Conservation (phyloP, 2,888 invertebrate genomes). For the Mayetiola destructor region DNA sequence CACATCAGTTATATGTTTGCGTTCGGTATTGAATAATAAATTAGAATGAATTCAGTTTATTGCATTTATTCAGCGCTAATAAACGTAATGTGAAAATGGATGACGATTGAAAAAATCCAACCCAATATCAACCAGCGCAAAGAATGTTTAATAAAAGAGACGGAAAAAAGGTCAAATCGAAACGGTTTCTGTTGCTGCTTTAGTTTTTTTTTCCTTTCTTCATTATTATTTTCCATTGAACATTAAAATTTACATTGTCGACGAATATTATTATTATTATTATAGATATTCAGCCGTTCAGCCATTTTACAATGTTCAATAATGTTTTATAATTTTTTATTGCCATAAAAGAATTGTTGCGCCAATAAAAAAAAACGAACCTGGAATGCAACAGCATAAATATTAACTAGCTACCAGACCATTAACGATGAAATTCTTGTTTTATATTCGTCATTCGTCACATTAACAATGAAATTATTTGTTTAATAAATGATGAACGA, state of each 20-base stretch:
- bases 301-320: background rate
- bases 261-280: background rate
- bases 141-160: too few relatives aligned
- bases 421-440: too few relatives aligned
- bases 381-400: too few relatives aligned
- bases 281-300: too few relatives aligned
- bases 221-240: background rate
- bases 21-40: background rate
- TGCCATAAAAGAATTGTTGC: too few relatives aligned
- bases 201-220: background rate
- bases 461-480: too few relatives aligned
- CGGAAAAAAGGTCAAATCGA: slow-evolving; percentile 5
- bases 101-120: background rate
- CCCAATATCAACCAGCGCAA: too few relatives aligned
- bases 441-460: too few relatives aligned
- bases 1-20: background rate
- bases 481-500: too few relatives aligned
- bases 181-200: background rate
- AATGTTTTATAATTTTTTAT: slow-evolving; percentile 6
- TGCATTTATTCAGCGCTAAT: background rate
- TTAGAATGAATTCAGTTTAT: slow-evolving; percentile 7
- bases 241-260: background rate
- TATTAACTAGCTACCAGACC: too few relatives aligned
- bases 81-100: background rate
- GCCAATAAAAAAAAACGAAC: too few relatives aligned